Percentiles rank a stretch among this genome's conserved stretches.
These are phyloP conservation scores for Ceratitis capitata DNA, from an alignment of 1,140 invertebrate species.

Conservation along the genomic window DNA sequence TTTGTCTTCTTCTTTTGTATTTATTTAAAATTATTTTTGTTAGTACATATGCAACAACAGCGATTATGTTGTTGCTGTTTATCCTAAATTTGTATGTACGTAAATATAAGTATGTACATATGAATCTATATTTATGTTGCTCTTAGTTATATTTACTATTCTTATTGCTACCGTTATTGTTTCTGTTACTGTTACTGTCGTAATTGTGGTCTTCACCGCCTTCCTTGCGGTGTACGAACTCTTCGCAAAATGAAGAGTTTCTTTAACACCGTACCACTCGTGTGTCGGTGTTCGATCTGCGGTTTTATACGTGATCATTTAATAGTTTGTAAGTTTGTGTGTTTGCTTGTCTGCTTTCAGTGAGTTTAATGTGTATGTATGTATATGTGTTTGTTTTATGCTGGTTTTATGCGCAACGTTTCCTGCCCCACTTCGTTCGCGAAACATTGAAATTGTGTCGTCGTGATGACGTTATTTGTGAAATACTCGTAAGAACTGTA, in stretches of 20 bases:
- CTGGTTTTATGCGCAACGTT: not conserved
- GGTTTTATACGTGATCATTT: conserved; percentile 9
- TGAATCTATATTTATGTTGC: not conserved
- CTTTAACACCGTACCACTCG: not conserved
- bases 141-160: not conserved
- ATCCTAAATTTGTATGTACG: not conserved
- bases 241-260: not conserved
- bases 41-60: not conserved
- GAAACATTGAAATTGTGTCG: conserved; percentile 21
- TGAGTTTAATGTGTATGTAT: not conserved
- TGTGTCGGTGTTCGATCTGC: not conserved
- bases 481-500: not conserved
- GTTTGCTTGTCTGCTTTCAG: not conserved
- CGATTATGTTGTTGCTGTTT: not conserved
- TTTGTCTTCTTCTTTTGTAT: not conserved
- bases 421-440: not conserved
- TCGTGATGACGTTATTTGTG: conserved; percentile 24
- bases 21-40: not conserved
- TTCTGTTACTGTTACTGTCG: not conserved
- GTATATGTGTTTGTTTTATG: not conserved
- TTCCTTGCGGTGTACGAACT: conserved; percentile 29
- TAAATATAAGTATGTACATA: not conserved
- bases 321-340: not conserved
- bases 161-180: conserved; percentile 3
- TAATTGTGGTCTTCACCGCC: not conserved